These are phyloP conservation scores for Laticauda colubrina DNA, from an alignment of 2,113 vertebrate genomes.

Conservation along the genomic window DNA sequence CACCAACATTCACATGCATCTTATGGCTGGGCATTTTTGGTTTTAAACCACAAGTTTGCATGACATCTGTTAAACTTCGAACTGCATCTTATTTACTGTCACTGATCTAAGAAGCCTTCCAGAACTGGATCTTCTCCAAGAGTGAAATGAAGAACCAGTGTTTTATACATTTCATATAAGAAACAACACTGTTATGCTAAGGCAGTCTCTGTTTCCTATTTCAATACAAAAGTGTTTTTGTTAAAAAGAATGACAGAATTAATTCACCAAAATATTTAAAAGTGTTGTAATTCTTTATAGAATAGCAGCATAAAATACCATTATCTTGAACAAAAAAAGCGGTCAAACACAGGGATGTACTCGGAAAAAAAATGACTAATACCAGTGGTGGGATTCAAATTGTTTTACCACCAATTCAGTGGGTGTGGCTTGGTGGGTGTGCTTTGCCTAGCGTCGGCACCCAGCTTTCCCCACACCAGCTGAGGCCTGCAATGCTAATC, in stretches of 20 bases:
- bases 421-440: too few relatives aligned
- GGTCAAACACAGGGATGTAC: not conserved
- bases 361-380: too few relatives aligned
- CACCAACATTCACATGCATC: slow-evolving; percentile 47
- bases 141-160: slow-evolving; percentile 32
- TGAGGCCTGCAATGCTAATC: too few relatives aligned
- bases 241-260: not conserved
- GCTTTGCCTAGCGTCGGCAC: too few relatives aligned
- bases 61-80: slow-evolving; percentile 46
- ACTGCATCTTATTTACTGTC: slow-evolving; percentile 53
- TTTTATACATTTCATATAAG: slow-evolving; percentile 26
- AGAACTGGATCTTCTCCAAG: slow-evolving; percentile 38
- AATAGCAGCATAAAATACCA: not conserved
- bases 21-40: slow-evolving; percentile 43
- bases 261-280: slow-evolving; percentile 6
- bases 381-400: too few relatives aligned
- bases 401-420: too few relatives aligned
- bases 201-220: slow-evolving; percentile 14
- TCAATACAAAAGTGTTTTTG: not conserved
- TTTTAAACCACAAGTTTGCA: slow-evolving; percentile 54
- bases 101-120: slow-evolving; percentile 40
- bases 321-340: not conserved
- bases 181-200: slow-evolving; percentile 24
- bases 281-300: not conserved
- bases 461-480: too few relatives aligned